Evolutionary conservation across 2,888 invertebrate species (phyloP).

Genomic region (Oxystoma pomonae): DNA sequence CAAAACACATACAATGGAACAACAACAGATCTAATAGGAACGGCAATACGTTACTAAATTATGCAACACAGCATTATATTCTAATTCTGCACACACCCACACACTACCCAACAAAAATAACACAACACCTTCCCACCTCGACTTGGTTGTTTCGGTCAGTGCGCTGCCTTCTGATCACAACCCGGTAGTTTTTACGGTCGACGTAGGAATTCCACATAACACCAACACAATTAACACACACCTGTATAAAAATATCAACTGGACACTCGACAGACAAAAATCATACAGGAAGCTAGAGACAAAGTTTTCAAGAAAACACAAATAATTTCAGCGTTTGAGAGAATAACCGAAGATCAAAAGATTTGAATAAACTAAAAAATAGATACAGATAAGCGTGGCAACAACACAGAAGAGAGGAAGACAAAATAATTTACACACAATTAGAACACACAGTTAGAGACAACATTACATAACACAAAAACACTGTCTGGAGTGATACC

Average conservation of each 20-base stretch:
- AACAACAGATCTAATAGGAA: background rate
- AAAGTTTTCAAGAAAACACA: background rate
- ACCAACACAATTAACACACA: background rate
- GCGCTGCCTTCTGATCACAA: background rate
- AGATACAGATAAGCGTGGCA: background rate
- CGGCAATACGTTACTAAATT: background rate
- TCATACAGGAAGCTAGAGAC: background rate
- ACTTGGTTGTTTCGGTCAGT: too few species aligned
- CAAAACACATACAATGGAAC: background rate
- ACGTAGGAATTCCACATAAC: background rate
- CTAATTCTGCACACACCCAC: too few species aligned
- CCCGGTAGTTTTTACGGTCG: background rate
- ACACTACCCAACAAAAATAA: too few species aligned
- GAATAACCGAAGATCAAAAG: background rate
- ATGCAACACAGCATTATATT: background rate
- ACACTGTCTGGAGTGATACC: background rate
- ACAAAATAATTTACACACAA: background rate
- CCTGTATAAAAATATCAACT: background rate
- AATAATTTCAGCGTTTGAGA: background rate
- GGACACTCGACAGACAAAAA: background rate
- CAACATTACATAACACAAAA: background rate
- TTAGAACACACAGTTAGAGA: background rate
- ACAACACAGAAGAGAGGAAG: background rate
- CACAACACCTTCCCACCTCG: too few species aligned
- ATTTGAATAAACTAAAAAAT: background rate